phyloP scores from a whole-genome alignment of 1,140 invertebrate genomes.

The Bactericera cockerelli region DNA sequence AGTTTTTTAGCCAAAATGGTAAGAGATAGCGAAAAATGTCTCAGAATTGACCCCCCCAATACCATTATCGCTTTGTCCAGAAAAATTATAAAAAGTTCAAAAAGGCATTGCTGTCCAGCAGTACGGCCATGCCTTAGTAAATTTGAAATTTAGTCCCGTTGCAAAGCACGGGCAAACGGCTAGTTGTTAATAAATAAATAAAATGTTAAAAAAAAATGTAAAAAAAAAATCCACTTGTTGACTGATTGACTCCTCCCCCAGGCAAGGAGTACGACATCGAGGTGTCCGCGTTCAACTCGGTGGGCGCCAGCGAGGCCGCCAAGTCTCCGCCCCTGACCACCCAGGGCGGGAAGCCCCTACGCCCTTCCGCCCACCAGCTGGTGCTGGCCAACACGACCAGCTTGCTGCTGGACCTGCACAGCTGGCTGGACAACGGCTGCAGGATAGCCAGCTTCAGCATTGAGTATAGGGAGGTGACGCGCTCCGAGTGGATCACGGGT shows the following conservation, averaged over 20 bases:
- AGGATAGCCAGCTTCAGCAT: conserved; percentile 69
- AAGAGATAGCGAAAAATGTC: too few relatives aligned
- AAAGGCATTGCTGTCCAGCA: too few relatives aligned
- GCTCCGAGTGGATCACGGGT: conserved; percentile 30
- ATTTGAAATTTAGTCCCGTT: too few relatives aligned
- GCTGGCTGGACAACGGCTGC: conserved; percentile 75
- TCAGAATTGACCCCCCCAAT: too few relatives aligned
- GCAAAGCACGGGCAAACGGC: too few relatives aligned
- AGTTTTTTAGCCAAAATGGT: too few relatives aligned
- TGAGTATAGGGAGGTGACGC: conserved; percentile 47
- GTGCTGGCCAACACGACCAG: conserved; percentile 21
- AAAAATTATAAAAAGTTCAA: too few relatives aligned
- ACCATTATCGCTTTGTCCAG: too few relatives aligned
- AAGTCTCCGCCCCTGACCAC: conserved; percentile 48
- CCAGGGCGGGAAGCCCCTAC: conserved; percentile 37
- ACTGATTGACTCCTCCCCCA: conserved; percentile 54
- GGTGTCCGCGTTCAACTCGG: conserved; percentile 30
- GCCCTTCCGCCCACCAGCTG: conserved; percentile 18
- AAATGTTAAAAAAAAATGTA: too few relatives aligned
- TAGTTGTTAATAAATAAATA: too few relatives aligned
- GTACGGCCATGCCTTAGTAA: too few relatives aligned
- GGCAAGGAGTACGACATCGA: conserved; percentile 48
- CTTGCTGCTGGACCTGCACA: conserved; percentile 53
- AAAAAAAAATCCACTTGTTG: too few relatives aligned
- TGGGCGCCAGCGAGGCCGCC: conserved; percentile 47